A percentile compares a stretch with the other conserved stretches of the same genome.
Evolutionary conservation across 2,113 vertebrate genomes (phyloP).

Genomic region (Neopipo cinnamomea): DNA sequence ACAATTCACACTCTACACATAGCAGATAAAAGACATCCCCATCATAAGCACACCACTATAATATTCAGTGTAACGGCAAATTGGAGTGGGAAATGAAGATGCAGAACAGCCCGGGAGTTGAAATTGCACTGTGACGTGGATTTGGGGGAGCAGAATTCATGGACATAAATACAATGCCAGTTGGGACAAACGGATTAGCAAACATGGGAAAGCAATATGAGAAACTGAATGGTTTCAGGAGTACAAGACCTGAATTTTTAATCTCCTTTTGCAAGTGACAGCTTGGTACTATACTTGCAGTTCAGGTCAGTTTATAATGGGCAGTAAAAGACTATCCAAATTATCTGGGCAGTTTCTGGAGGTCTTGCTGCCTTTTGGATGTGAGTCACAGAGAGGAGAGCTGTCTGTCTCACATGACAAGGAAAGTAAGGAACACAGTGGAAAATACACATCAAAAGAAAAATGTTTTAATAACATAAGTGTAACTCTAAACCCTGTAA

Average conservation of each 20-base stretch:
- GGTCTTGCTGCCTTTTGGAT: not conserved
- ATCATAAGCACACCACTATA: not conserved
- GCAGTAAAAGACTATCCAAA: not conserved
- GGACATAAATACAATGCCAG: not conserved
- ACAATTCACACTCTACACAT: not conserved
- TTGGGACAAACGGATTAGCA: not conserved
- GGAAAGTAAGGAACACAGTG: not conserved
- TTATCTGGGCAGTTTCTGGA: not conserved
- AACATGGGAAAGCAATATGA: not conserved
- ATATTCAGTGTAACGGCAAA: not conserved
- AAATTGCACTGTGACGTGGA: not conserved
- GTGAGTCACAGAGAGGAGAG: not conserved
- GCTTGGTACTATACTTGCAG: not conserved
- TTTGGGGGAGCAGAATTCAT: not conserved
- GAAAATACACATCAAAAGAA: not conserved
- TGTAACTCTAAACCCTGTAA: not conserved
- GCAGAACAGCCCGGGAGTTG: not conserved
- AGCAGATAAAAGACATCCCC: not conserved
- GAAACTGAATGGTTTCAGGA: not conserved
- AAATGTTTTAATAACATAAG: not conserved
- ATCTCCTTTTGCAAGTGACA: not conserved
- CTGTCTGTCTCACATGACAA: not conserved
- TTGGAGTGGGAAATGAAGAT: not conserved
- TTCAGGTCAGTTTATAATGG: not conserved
- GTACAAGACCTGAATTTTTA: not conserved